A percentile compares a stretch with the other conserved stretches of the same genome.
These are phyloP conservation scores for Drosophila rhopaloa DNA, from an alignment of 1,140 invertebrate species.

Conservation along the genomic window DNA sequence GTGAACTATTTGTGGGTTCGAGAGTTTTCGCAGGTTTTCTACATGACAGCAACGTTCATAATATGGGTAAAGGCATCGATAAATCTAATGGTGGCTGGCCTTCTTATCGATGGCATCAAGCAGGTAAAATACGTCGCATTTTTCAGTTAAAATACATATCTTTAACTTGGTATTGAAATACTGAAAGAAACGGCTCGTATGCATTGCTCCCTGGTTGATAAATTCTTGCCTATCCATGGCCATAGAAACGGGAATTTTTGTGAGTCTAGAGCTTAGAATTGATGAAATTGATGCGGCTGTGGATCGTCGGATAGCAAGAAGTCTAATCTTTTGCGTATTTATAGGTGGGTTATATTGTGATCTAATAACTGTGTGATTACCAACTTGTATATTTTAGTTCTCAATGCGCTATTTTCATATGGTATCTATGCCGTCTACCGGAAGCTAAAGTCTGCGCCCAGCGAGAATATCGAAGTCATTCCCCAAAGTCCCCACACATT, in stretches of 20 bases:
- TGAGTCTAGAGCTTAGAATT: constrained; percentile 75
- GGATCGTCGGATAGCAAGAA: constrained; percentile 74
- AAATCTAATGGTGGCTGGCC: constrained; percentile 74
- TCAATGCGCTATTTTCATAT: constrained; percentile 71
- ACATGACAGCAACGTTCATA: constrained; percentile 76
- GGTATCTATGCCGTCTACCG: constrained; percentile 75
- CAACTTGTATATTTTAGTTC: constrained; percentile 29
- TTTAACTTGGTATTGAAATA: not conserved
- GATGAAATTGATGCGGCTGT: constrained; percentile 77
- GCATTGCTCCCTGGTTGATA: constrained; percentile 80
- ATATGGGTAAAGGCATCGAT: constrained; percentile 80
- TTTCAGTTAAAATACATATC: not conserved
- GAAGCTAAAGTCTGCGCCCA: constrained; percentile 62
- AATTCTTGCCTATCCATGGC: constrained; percentile 69
- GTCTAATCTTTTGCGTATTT: constrained; percentile 77
- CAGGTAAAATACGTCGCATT: constrained; percentile 49
- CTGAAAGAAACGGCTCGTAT: constrained; percentile 72
- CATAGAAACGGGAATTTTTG: constrained; percentile 71
- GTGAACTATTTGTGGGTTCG: constrained; percentile 77
- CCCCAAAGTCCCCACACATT: constrained; percentile 36
- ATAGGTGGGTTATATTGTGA: constrained; percentile 37
- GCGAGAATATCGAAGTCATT: constrained; percentile 60
- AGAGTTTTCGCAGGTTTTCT: constrained; percentile 79
- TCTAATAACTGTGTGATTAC: too few relatives aligned
- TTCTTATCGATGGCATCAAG: constrained; percentile 80